Percentiles rank a stretch among this genome's conserved stretches.
phyloP scores from a whole-genome alignment of 2,888 invertebrate species.

The Amiota minor region DNA sequence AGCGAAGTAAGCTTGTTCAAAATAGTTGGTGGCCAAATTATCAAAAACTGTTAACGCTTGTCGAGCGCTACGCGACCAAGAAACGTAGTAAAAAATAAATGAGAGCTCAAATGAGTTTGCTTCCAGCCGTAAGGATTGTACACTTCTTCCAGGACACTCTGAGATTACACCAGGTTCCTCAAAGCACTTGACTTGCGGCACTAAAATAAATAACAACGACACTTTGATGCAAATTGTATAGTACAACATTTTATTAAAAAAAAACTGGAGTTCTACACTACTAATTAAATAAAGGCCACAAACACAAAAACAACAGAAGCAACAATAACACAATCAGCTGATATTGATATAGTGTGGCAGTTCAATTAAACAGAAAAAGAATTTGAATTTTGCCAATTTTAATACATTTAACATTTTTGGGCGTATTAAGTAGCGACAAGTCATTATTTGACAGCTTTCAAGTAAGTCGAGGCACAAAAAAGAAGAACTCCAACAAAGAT shows the following conservation, averaged over 20 bases:
- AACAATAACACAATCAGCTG: slow-evolving; percentile 40
- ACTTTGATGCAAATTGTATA: neutral
- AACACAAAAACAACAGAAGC: slow-evolving; percentile 35
- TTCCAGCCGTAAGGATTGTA: slow-evolving; percentile 60
- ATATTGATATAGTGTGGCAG: slow-evolving; percentile 29
- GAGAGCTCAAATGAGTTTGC: slow-evolving; percentile 83
- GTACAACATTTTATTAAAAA: slow-evolving; percentile 40
- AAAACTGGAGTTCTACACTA: slow-evolving; percentile 17
- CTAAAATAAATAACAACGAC: neutral
- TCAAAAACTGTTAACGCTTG: slow-evolving; percentile 77
- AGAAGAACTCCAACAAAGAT: too few relatives aligned
- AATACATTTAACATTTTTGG: too few relatives aligned
- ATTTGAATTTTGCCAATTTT: too few relatives aligned
- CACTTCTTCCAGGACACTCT: slow-evolving; percentile 61
- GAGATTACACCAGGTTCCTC: slow-evolving; percentile 27
- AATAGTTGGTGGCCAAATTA: slow-evolving; percentile 75
- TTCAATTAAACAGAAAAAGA: neutral
- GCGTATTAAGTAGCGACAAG: too few relatives aligned
- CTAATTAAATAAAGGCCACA: slow-evolving; percentile 48
- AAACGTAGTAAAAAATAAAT: slow-evolving; percentile 94
- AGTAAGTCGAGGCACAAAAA: too few relatives aligned
- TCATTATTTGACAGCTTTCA: too few relatives aligned
- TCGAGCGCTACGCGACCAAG: slow-evolving; percentile 93
- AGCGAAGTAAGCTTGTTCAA: slow-evolving; percentile 83
- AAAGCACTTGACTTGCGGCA: neutral